A percentile compares a stretch with the other conserved stretches of the same genome.
Evolutionary conservation across 2,113 vertebrate species (phyloP).

Genomic region (Pachycephala philippinensis): DNA sequence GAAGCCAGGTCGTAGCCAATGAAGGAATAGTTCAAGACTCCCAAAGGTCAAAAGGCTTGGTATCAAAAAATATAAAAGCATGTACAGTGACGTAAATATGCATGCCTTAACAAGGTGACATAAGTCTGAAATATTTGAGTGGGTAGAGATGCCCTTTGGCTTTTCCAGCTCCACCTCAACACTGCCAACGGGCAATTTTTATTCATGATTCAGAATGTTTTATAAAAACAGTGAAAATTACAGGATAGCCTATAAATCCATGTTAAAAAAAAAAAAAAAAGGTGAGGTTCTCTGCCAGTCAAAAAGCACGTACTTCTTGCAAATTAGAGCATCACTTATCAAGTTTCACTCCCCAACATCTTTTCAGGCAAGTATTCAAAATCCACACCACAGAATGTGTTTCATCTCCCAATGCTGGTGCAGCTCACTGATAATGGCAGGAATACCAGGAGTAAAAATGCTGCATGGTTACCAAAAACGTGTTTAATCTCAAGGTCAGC

Average conservation of each 20-base stretch:
- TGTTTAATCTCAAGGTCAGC: not conserved
- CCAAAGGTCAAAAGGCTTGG: slow-evolving; percentile 55
- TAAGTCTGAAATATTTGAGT: slow-evolving; percentile 39
- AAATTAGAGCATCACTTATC: not conserved
- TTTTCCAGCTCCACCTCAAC: not conserved
- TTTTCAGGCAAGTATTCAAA: not conserved
- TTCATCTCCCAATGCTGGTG: not conserved
- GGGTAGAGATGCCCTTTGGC: slow-evolving; percentile 45
- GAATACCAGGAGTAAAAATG: not conserved
- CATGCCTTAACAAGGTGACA: slow-evolving; percentile 57
- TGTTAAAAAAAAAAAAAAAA: not conserved
- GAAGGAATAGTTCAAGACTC: slow-evolving; percentile 33
- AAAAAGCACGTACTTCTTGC: not conserved
- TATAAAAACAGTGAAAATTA: not conserved
- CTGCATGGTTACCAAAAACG: not conserved
- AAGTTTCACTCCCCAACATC: not conserved
- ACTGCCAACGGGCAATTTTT: not conserved
- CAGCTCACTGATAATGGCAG: not conserved
- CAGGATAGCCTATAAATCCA: not conserved
- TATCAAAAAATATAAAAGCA: slow-evolving; percentile 58
- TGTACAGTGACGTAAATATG: slow-evolving; percentile 32
- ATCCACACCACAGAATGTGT: not conserved
- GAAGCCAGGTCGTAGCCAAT: not conserved
- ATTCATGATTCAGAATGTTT: not conserved
- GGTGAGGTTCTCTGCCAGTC: not conserved